Evolutionary conservation across 1,140 invertebrate genomes (phyloP).

Genomic region (Branchinecta lindahli): DNA sequence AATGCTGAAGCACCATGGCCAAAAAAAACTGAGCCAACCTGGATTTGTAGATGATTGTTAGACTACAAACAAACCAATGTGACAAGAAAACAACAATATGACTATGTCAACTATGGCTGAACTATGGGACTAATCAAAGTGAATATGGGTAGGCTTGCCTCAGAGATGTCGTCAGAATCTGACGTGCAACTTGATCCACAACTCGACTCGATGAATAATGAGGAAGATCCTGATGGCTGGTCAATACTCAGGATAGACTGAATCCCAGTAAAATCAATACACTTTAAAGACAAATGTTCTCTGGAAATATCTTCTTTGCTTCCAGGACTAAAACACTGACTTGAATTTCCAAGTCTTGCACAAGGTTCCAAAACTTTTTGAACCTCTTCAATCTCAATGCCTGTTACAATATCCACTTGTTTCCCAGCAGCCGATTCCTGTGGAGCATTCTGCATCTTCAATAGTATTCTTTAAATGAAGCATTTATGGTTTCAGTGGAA

Average conservation of each 20-base stretch:
- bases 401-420: neutral
- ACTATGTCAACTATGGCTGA: too few species aligned
- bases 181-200: neutral
- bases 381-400: neutral
- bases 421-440: neutral
- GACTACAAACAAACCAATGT: too few species aligned
- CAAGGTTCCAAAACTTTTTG: neutral
- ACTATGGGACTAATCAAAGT: too few species aligned
- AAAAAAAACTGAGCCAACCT: too few species aligned
- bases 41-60: too few species aligned
- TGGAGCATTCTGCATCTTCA: constrained; percentile 10
- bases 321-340: neutral
- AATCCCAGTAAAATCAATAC: neutral
- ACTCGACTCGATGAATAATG: neutral
- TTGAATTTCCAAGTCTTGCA: constrained; percentile 1
- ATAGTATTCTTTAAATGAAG: neutral
- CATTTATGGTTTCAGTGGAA: neutral
- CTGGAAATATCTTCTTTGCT: neutral
- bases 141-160: too few species aligned
- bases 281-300: neutral
- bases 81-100: too few species aligned
- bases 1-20: too few species aligned
- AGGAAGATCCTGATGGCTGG: neutral
- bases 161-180: neutral
- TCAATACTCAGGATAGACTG: constrained; percentile 5